Evolutionary conservation across 2,888 invertebrate genomes (phyloP).

Genomic region (Fissipunctia ypsillon): DNA sequence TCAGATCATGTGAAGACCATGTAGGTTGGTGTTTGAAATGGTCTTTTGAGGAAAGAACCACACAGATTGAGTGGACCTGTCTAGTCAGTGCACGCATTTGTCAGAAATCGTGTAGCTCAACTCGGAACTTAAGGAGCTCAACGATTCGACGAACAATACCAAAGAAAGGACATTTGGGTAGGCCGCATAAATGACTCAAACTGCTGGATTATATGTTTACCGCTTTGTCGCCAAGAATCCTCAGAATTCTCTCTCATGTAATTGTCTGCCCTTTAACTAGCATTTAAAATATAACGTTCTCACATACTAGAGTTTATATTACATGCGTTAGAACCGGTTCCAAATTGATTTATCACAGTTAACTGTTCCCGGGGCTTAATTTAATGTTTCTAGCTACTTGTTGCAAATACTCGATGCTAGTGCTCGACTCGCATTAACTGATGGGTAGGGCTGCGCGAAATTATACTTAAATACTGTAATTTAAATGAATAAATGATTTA

Average conservation of each 20-base stretch:
- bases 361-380: constrained; percentile 56
- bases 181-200: no score
- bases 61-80: no score
- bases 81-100: no score
- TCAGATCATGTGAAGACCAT: no score
- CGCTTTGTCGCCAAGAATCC: background rate
- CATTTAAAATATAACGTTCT: constrained; percentile 52
- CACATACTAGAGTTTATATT: constrained; percentile 49
- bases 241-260: constrained; percentile 4
- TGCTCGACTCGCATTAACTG: constrained; percentile 39
- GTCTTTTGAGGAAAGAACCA: no score
- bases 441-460: constrained; percentile 44
- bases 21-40: no score
- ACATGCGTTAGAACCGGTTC: constrained; percentile 50
- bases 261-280: constrained; percentile 36
- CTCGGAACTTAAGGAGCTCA: no score
- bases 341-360: constrained; percentile 66
- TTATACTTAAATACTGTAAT: background rate
- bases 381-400: constrained; percentile 61
- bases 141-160: no score
- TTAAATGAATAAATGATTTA: background rate
- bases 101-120: no score
- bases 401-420: constrained; percentile 55
- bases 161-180: no score
- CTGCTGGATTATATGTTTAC: no score